Evolutionary conservation across 2,888 invertebrate species (phyloP).

Genomic region (Ophion costatus): DNA sequence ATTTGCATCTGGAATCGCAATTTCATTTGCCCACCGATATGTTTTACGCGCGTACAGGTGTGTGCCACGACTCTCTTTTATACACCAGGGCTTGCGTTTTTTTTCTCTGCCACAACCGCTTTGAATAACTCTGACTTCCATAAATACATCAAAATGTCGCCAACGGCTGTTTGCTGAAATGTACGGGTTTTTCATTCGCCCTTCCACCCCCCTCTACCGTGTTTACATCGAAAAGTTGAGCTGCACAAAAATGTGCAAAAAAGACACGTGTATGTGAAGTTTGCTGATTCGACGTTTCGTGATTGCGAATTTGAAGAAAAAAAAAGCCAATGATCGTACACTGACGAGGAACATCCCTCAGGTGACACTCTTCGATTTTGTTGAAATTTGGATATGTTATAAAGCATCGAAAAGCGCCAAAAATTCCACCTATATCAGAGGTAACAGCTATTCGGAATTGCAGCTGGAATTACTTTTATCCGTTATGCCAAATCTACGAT

Average conservation of each 20-base stretch:
- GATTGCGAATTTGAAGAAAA: not conserved
- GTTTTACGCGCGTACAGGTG: slow-evolving; percentile 44
- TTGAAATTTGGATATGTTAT: too few relatives aligned
- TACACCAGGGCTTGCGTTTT: slow-evolving; percentile 11
- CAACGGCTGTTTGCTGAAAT: slow-evolving; percentile 3
- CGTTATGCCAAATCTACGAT: too few relatives aligned
- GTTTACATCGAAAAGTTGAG: not conserved
- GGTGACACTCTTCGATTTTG: too few relatives aligned
- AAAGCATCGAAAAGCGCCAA: too few relatives aligned
- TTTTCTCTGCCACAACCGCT: slow-evolving; percentile 20
- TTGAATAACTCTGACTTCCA: not conserved
- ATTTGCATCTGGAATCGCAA: slow-evolving; percentile 73
- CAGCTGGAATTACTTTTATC: too few relatives aligned
- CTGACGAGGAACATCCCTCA: too few relatives aligned
- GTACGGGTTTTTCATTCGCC: slow-evolving; percentile 10
- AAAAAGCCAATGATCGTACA: not conserved
- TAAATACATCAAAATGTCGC: slow-evolving; percentile 31
- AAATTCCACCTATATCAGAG: too few relatives aligned
- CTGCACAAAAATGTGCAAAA: not conserved
- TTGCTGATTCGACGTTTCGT: not conserved
- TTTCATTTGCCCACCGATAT: slow-evolving; percentile 68
- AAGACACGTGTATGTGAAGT: not conserved
- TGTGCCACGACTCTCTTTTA: slow-evolving; percentile 1
- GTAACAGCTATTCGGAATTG: too few relatives aligned
- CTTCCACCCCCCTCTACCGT: not conserved